A percentile compares a stretch with the other conserved stretches of the same genome.
phyloP scores from a whole-genome alignment of 2,113 vertebrate species.

The Eleginops maclovinus region DNA sequence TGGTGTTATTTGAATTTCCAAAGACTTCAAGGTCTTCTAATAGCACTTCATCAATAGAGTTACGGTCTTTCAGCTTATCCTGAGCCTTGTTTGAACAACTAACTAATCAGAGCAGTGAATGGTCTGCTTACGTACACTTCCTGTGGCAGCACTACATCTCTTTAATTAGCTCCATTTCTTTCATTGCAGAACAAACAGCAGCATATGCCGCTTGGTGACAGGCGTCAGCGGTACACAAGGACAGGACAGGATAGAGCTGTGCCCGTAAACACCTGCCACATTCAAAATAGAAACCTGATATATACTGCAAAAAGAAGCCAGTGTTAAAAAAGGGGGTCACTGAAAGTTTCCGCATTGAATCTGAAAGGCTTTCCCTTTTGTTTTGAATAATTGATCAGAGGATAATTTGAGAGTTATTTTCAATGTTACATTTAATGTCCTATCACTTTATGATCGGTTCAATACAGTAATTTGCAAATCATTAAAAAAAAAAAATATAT shows the following conservation, averaged over 20 bases:
- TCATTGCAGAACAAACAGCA: conserved; percentile 77
- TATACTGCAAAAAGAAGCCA: neutral
- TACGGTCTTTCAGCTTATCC: conserved; percentile 61
- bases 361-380: neutral
- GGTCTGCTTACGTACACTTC: conserved; percentile 67
- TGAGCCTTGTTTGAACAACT: conserved; percentile 70
- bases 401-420: neutral
- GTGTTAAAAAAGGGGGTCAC: neutral
- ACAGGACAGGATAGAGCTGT: conserved; percentile 40
- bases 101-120: conserved; percentile 74
- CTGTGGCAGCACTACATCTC: conserved; percentile 55
- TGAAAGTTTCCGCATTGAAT: neutral
- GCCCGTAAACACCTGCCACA: conserved; percentile 67
- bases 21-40: conserved; percentile 58
- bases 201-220: conserved; percentile 75
- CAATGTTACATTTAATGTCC: neutral
- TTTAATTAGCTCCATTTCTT: conserved; percentile 78
- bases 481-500: neutral
- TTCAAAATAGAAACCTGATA: conserved; percentile 28
- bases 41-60: conserved; percentile 63
- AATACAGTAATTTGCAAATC: neutral
- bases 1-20: conserved; percentile 69
- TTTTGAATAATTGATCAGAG: neutral
- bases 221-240: conserved; percentile 61
- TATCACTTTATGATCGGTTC: neutral